phyloP scores from a whole-genome alignment of 2,113 vertebrate species.

The Plotosus lineatus region DNA sequence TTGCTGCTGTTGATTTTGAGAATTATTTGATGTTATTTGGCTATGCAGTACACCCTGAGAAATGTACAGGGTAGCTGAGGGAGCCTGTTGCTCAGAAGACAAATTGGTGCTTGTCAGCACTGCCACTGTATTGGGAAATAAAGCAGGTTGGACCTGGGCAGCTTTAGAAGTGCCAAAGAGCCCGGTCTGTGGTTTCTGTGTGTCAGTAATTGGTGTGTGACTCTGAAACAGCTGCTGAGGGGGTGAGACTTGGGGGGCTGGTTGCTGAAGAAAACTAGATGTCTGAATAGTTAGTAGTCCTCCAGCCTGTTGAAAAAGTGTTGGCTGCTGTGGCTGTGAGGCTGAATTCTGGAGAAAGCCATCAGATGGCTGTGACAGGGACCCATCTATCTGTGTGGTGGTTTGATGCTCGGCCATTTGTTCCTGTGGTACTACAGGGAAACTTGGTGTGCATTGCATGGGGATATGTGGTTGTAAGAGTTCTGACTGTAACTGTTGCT shows the following conservation, averaged over 20 bases:
- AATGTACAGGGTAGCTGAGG: constrained; percentile 81
- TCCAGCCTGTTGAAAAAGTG: constrained; percentile 85
- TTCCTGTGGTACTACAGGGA: constrained; percentile 70
- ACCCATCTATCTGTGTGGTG: constrained; percentile 59
- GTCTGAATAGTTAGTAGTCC: constrained; percentile 91
- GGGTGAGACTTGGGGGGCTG: constrained; percentile 81
- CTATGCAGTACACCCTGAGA: constrained; percentile 72
- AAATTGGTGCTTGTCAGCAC: constrained; percentile 82
- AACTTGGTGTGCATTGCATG: constrained; percentile 82
- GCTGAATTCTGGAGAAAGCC: constrained; percentile 55
- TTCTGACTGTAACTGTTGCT: constrained; percentile 78
- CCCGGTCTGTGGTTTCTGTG: constrained; percentile 56
- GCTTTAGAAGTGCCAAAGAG: constrained; percentile 63
- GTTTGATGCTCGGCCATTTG: constrained; percentile 76
- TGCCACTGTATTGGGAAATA: constrained; percentile 84
- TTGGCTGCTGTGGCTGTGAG: constrained; percentile 71
- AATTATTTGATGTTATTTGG: constrained; percentile 68
- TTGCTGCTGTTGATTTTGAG: constrained; percentile 71
- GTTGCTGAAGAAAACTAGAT: constrained; percentile 84
- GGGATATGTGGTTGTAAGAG: constrained; percentile 87
- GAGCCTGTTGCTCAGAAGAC: constrained; percentile 80
- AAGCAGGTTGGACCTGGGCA: constrained; percentile 85
- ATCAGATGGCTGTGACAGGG: constrained; percentile 70
- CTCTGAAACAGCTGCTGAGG: constrained; percentile 78
- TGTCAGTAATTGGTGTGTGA: constrained; percentile 66